Percentiles rank a stretch among this genome's conserved stretches.
Evolutionary conservation across 2,113 vertebrate genomes (phyloP).

Genomic region (Chitala chitala): DNA sequence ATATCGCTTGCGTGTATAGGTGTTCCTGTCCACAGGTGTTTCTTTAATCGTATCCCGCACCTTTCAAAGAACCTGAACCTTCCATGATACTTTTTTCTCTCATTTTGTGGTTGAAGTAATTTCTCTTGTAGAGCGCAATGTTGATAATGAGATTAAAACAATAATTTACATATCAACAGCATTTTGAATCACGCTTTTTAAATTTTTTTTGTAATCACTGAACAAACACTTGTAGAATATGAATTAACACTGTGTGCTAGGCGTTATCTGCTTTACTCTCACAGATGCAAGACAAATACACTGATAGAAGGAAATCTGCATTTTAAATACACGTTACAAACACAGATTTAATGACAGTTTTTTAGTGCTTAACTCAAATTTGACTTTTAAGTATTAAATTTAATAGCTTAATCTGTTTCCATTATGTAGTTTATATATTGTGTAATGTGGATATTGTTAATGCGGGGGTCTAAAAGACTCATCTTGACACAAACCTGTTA

Average conservation of each 20-base stretch:
- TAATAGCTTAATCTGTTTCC: too few species aligned
- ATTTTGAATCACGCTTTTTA: neutral
- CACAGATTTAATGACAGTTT: too few species aligned
- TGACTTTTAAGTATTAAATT: too few species aligned
- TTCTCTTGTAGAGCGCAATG: neutral
- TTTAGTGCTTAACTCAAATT: too few species aligned
- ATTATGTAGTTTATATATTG: too few species aligned
- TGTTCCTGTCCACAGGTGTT: neutral
- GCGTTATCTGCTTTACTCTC: neutral
- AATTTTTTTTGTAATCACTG: neutral
- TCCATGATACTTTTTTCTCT: neutral
- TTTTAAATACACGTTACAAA: constrained; percentile 22
- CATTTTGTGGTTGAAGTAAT: neutral
- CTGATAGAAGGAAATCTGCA: neutral
- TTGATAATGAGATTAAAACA: neutral
- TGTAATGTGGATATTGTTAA: too few species aligned
- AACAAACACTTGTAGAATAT: neutral
- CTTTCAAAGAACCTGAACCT: neutral
- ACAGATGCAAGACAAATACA: neutral
- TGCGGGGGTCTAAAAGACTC: too few species aligned
- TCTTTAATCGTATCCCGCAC: neutral
- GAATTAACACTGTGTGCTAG: neutral
- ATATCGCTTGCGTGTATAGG: too few species aligned
- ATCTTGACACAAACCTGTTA: too few species aligned
- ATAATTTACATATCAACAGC: neutral